Evolutionary conservation across 2,888 invertebrate species (phyloP).

Genomic region (Conus canariensis): DNA sequence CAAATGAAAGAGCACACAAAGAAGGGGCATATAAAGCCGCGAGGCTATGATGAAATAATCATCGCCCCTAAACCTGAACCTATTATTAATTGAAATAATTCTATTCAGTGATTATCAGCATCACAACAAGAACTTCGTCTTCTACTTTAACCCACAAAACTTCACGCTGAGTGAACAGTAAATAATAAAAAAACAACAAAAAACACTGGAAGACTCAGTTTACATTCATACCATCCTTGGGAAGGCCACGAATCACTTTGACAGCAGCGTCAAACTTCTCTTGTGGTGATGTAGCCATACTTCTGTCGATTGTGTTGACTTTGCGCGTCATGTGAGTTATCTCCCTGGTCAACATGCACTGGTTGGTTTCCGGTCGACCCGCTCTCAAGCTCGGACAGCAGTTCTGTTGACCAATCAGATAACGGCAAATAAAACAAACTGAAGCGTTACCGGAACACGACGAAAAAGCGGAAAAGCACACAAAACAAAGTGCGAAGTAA

Average conservation of each 20-base stretch:
- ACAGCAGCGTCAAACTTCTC: slow-evolving; percentile 96
- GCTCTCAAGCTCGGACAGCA: neutral
- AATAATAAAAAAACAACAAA: neutral
- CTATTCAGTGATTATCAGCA: too few relatives aligned
- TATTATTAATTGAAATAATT: too few relatives aligned
- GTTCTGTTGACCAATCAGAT: too few relatives aligned
- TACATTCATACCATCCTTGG: slow-evolving; percentile 90
- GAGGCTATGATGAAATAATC: too few relatives aligned
- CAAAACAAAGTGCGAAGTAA: too few relatives aligned
- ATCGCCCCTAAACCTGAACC: too few relatives aligned
- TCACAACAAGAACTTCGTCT: too few relatives aligned
- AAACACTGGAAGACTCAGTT: neutral
- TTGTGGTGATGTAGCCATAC: slow-evolving; percentile 80
- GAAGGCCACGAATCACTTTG: slow-evolving; percentile 93
- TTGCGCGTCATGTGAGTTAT: neutral
- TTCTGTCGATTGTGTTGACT: neutral
- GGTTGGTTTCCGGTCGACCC: neutral
- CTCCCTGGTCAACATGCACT: neutral
- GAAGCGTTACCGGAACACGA: too few relatives aligned
- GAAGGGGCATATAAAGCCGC: too few relatives aligned
- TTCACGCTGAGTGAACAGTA: neutral
- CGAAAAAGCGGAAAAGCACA: too few relatives aligned
- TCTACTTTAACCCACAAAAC: too few relatives aligned
- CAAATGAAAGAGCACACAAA: too few relatives aligned
- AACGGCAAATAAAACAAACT: neutral